Evolutionary conservation across 2,113 vertebrate species (phyloP).

Genomic region (Anas platyrhynchos): DNA sequence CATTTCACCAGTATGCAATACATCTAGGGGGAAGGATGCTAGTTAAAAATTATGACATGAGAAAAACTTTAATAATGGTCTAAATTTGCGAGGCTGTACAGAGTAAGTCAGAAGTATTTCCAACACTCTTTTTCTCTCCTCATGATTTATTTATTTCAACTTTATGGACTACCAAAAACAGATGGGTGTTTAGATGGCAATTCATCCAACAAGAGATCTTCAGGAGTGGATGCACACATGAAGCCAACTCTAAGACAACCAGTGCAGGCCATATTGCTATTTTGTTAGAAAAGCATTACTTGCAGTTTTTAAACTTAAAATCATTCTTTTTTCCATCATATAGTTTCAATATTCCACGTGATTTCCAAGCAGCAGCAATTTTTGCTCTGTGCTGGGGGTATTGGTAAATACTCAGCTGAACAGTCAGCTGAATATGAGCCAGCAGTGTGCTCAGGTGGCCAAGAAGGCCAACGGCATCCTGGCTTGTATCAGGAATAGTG

Average conservation of each 20-base stretch:
- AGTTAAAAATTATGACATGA: background rate
- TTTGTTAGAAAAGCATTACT: background rate
- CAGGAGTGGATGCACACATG: background rate
- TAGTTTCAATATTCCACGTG: background rate
- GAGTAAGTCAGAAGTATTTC: background rate
- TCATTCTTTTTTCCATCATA: background rate
- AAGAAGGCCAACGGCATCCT: no score
- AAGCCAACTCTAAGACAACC: background rate
- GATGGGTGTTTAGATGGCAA: background rate
- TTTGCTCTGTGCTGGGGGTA: background rate
- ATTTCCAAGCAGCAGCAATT: background rate
- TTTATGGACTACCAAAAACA: background rate
- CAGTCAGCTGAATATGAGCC: no score
- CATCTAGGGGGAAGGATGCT: background rate
- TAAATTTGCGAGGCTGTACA: background rate
- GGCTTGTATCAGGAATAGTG: no score
- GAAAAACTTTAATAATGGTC: background rate
- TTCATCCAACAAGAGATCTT: background rate
- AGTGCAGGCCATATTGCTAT: background rate
- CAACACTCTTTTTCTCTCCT: background rate
- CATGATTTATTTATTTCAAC: background rate
- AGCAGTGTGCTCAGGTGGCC: no score
- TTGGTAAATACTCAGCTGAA: no score
- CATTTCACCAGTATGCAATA: background rate
- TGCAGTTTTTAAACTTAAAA: background rate